Evolutionary conservation across 1,140 invertebrate species (phyloP), one percentile per base, ranked within the genome.

Genomic region (Drosophila prosaltans): DNA sequence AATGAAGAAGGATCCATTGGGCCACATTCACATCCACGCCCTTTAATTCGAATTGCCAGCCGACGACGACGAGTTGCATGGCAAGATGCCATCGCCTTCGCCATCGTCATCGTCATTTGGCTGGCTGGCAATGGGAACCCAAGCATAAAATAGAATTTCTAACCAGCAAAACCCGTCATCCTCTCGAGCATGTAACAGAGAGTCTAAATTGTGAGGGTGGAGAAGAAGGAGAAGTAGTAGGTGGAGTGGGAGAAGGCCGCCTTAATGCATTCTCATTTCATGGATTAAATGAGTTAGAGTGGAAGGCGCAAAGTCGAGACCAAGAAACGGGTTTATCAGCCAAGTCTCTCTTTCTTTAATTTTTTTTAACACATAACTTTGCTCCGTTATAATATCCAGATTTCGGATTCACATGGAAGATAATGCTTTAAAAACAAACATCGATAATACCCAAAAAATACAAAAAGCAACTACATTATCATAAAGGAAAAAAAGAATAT

Each of bases 141-240:
- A 69, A 84, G 78, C 81, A 89, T 89, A 80, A 84, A 88, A 89
- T 86, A 79, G 83, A 74, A 86, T 89, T 89, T 83, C 80, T 80
- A 83, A 83, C 80, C 75, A 79, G 77, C 65, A 54, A 58, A 24
- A 40, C 65, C 41, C 40, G 28, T 43, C 55, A 73, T 69, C 55
- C 64, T 68, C 45, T 36, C 48, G 43, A 64, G 60, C 68, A 40
- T 36, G 32, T 36, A 6, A 36, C 40, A 30, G 32, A 30, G 32
- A 28, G 30, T 16, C 21, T 32, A 57, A 8, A 16, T 21, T 45
- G 16, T 24, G n/a, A 6, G 16, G 24, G 39, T 26, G 5, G 57
- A n/a, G 9, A 11, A 26, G 10, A 5, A 16, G 4, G 16, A 7
- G 26, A 21, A 28, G 11, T 26, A 4, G 16, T 4, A 24, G 65